A percentile compares a stretch with the other conserved stretches of the same genome.
phyloP scores from a whole-genome alignment of 1,140 invertebrate genomes.

The Pollicipes pollicipes region DNA sequence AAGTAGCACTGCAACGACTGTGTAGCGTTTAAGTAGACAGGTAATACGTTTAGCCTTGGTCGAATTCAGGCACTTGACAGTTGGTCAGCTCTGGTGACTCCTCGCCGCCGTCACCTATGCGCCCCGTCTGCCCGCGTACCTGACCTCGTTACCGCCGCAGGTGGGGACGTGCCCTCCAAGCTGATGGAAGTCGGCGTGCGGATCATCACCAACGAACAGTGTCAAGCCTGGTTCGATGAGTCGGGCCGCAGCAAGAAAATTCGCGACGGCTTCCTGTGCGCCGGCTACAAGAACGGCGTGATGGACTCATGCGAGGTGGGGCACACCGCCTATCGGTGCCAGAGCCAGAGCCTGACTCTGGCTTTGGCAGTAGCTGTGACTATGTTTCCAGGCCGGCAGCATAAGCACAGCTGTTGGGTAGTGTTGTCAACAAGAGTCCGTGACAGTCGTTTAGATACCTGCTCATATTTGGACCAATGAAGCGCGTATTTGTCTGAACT shows the following conservation, averaged over 20 bases:
- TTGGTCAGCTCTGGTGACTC: too few species aligned
- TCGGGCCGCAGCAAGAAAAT: slow-evolving; percentile 74
- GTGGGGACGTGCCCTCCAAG: slow-evolving; percentile 68
- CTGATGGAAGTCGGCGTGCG: slow-evolving; percentile 82
- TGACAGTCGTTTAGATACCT: too few species aligned
- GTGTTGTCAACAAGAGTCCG: too few species aligned
- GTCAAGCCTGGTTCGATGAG: slow-evolving; percentile 83
- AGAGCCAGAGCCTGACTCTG: not conserved
- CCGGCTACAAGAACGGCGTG: slow-evolving; percentile 76
- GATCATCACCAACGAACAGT: slow-evolving; percentile 73
- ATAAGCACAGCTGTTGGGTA: too few species aligned
- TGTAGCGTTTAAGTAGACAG: too few species aligned
- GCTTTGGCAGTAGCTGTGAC: slow-evolving; percentile 3
- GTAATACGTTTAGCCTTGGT: too few species aligned
- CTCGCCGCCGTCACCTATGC: too few species aligned
- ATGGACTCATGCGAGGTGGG: slow-evolving; percentile 85
- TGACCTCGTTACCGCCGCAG: slow-evolving; percentile 31
- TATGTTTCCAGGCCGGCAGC: not conserved
- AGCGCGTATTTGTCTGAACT: too few species aligned
- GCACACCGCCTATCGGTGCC: not conserved
- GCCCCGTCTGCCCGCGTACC: too few species aligned
- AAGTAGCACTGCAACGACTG: too few species aligned
- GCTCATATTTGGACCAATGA: too few species aligned
- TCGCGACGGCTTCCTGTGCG: slow-evolving; percentile 75
- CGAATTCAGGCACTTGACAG: too few species aligned